Evolutionary conservation across 2,888 invertebrate species (phyloP).

Genomic region (Drosophila multiciliata): DNA sequence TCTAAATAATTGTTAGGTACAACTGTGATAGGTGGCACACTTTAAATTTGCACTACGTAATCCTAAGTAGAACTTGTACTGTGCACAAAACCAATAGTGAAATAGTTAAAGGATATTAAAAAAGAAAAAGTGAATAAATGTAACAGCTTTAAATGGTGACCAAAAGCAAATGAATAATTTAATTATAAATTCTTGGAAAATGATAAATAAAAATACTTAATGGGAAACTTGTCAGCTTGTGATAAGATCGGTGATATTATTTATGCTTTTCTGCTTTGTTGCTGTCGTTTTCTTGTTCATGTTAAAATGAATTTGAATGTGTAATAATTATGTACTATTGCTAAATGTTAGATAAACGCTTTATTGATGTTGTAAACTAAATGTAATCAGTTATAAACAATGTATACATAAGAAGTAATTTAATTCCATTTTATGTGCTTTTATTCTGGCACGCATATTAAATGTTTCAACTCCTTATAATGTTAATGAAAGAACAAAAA

Average conservation of each 20-base stretch:
- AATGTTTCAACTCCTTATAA: conserved; percentile 40
- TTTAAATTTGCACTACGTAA: conserved; percentile 10
- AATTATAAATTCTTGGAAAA: conserved; percentile 3
- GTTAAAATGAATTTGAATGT: conserved; percentile 25
- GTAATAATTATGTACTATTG: conserved; percentile 9
- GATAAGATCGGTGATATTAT: conserved; percentile 45
- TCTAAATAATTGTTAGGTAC: conserved; percentile 30
- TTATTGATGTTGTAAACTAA: conserved; percentile 67
- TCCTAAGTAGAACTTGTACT: conserved; percentile 19
- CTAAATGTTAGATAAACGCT: conserved; percentile 47
- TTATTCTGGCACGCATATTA: conserved; percentile 54
- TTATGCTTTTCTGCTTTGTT: conserved; percentile 42
- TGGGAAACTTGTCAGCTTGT: conserved; percentile 30
- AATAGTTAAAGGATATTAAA: conserved; percentile 4
- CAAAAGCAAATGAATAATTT: conserved; percentile 12
- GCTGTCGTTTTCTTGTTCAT: conserved; percentile 29
- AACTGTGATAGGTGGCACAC: conserved; percentile 46
- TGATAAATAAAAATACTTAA: not conserved
- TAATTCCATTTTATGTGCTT: conserved; percentile 52
- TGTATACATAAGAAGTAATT: conserved; percentile 33
- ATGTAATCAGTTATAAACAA: conserved; percentile 31
- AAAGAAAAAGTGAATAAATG: conserved; percentile 1
- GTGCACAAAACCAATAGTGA: conserved; percentile 14
- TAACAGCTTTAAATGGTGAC: conserved; percentile 33
- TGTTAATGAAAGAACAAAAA: conserved; percentile 29